phyloP scores from a whole-genome alignment of 2,113 vertebrate genomes.

The Halcyon malimbica region DNA sequence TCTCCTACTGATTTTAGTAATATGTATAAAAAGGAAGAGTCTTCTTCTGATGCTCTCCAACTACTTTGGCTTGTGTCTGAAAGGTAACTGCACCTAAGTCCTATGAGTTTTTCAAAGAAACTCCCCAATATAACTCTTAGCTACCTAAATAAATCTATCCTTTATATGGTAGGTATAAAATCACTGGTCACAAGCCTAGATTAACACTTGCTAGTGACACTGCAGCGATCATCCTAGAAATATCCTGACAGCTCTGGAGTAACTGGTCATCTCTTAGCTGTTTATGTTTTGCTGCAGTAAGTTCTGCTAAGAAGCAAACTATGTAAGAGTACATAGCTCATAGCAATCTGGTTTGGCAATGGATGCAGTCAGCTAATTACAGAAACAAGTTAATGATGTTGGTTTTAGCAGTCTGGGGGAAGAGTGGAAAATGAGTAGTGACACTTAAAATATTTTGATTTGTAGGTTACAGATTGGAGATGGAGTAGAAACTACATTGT shows the following conservation, averaged over 20 bases:
- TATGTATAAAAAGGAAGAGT: not conserved
- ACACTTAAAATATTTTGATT: not conserved
- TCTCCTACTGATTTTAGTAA: not conserved
- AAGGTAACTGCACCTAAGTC: not conserved
- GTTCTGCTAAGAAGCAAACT: slow-evolving; percentile 7
- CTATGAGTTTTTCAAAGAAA: not conserved
- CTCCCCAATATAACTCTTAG: not conserved
- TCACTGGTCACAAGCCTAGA: not conserved
- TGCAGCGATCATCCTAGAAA: not conserved
- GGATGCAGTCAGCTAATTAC: slow-evolving; percentile 34
- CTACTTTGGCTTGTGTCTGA: not conserved
- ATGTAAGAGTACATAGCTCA: not conserved
- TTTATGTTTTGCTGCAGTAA: slow-evolving; percentile 29
- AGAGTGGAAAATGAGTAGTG: not conserved
- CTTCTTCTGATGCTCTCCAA: not conserved
- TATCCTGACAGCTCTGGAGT: not conserved
- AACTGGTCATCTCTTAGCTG: not conserved
- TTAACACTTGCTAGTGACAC: slow-evolving; percentile 2
- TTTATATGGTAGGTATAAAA: not conserved
- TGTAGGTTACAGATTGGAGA: not conserved
- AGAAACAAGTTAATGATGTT: slow-evolving; percentile 7
- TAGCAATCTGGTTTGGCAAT: slow-evolving; percentile 36
- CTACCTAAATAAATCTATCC: not conserved
- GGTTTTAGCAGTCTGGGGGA: not conserved
- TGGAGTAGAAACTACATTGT: not conserved